Base-by-base conservation (phyloP, 2,113 vertebrate genomes). In the Malurus cyaneus region DNA sequence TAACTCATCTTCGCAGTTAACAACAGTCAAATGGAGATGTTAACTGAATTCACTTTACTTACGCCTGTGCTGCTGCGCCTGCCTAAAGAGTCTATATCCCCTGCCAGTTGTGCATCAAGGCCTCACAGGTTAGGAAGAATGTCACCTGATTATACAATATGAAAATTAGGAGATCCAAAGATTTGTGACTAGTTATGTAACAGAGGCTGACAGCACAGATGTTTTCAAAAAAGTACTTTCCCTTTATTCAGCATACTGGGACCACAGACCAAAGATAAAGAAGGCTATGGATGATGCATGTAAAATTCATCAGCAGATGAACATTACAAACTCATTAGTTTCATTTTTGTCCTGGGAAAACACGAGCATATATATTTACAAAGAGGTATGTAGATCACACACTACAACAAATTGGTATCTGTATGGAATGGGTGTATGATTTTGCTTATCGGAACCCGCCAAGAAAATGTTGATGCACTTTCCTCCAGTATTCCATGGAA, bases 331-430 rank as follows among this genome's bases (percentile, higher is more conserved):
- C 6, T 31, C 5, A 5, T 23, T 59, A 34, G 23, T 66, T 62
- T 60, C 49, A 54, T 6, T 31, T 24, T 13, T 46, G 2, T 47
- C 9, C 18, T 24, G 11, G 18, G 16, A 36, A 83, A 67, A 78
- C 42, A 25, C 3, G 8, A 59, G 6, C 14, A 26, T 1, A 0
- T 1, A 0, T 13, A 20, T 88, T 65, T 76, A 31, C 8, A 11
- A 59, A 69, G 1, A 13, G 2, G 4, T 49, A 2, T 54, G 12
- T 14, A 28, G 6, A 49, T 24, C 18, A 79, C 16, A 17, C 49
- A 54, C 31, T 44, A 25, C 5, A 83, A 36, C 9, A 69, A 62
- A 62, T 44, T 26, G 52, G 21, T 5, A 0, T 28, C 26, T 66
- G 2, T 31, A 15, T 31, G 49, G 31, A 49, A 28, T 2, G 4